Percentiles rank a stretch among this genome's conserved stretches.
Evolutionary conservation across 2,888 invertebrate genomes (phyloP).

Genomic region (Stictocephala bisonia): DNA sequence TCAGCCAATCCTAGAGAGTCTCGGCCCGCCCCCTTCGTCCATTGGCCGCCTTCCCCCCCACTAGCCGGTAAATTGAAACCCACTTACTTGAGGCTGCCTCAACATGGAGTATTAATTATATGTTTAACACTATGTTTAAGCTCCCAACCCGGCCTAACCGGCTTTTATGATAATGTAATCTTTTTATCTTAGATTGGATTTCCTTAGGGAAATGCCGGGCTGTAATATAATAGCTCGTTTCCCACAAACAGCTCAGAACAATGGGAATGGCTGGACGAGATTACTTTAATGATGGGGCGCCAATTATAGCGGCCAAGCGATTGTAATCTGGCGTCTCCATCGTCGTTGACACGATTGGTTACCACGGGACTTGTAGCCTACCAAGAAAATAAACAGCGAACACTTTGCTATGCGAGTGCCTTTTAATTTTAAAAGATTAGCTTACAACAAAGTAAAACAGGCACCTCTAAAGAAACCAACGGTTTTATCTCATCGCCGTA

Average conservation of each 20-base stretch:
- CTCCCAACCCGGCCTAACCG: slow-evolving; percentile 35
- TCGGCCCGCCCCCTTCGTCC: slow-evolving; percentile 29
- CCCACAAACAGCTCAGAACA: slow-evolving; percentile 29
- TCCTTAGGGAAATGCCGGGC: slow-evolving; percentile 37
- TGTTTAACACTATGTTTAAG: slow-evolving; percentile 47
- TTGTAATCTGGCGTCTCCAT: slow-evolving; percentile 28
- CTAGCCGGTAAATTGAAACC: slow-evolving; percentile 48
- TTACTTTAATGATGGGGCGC: slow-evolving; percentile 42
- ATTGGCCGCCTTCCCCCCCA: slow-evolving; percentile 46
- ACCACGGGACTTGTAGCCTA: too few relatives aligned
- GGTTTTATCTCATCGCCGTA: too few relatives aligned
- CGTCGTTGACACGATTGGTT: too few relatives aligned
- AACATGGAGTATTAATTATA: slow-evolving; percentile 50
- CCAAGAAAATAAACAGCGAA: too few relatives aligned
- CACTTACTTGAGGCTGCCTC: slow-evolving; percentile 51
- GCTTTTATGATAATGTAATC: slow-evolving; percentile 42
- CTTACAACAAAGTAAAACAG: too few relatives aligned
- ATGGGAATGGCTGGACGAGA: slow-evolving; percentile 2
- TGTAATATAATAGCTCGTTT: slow-evolving; percentile 29
- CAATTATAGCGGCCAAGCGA: slow-evolving; percentile 2
- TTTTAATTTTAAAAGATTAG: too few relatives aligned
- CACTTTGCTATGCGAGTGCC: too few relatives aligned
- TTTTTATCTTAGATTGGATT: slow-evolving; percentile 43
- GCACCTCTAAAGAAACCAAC: too few relatives aligned
- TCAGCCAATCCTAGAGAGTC: slow-evolving; percentile 26